Evolutionary conservation across 2,113 vertebrate genomes (phyloP), one percentile per base, ranked within the genome.

Genomic region (Sylvilagus bachmani): DNA sequence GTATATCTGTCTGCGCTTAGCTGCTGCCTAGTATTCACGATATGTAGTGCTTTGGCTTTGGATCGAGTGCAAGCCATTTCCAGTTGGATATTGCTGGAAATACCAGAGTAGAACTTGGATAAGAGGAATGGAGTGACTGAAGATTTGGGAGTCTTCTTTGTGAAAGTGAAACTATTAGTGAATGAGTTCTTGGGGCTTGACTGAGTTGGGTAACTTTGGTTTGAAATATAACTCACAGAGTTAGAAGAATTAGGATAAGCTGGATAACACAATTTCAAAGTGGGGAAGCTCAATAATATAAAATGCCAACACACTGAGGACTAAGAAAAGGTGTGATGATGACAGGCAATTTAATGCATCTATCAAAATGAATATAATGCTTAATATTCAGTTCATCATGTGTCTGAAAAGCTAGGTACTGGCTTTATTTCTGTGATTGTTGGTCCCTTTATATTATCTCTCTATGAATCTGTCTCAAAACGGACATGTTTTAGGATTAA

Each of bases 311-410:
- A 83, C 12, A 55, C 25, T 79, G 27, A 94, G 21, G 31, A 94
- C 73, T 38, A 71, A 86, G 66, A 33, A 81, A 74, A 80, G 81
- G 25, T 31, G 49, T 90, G 14, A 81, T 80, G 89, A 13, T 86
- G 91, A 38, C 29, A 55, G 87, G 61, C 66, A 83, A 90, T 90
- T 90, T 94, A 94, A 91, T 94, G 33, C 49, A 33, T 55, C 25
- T 86, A 73, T 94, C 62, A 85, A 86, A 85, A 91, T 96, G 25
- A 89, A 83, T 92, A 69, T 86, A 69, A 58, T 90, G 6, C 89
- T 95, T 87, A 93, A 84, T 87, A 92, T 84, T 83, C 71, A 75
- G 33, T 87, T 91, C 19, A 22, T 92, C 27, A 19, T 85, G 3
- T 94, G 33, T 89, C 90, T 88, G 62, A 94, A 94, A 89, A 93